Evolutionary conservation across 2,797 vertebrate genomes (phyloP).

Genomic region (Monodelphis domestica): DNA sequence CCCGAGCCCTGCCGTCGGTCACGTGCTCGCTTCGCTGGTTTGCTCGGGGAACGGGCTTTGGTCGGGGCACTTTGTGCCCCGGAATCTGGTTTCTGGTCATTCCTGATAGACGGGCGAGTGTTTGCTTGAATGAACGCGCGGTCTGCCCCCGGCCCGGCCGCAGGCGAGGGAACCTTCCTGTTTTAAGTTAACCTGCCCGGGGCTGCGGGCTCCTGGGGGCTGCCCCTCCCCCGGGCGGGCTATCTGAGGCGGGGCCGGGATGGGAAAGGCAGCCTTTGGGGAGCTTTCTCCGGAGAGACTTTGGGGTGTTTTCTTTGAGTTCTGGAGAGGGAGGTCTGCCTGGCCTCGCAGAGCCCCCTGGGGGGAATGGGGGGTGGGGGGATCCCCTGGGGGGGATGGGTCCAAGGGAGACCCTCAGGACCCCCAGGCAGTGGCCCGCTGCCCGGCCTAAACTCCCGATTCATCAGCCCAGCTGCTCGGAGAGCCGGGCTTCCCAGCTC

Average conservation of each 20-base stretch:
- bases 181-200: no score
- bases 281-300: background rate
- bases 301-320: background rate
- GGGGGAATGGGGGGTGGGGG: background rate
- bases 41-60: background rate
- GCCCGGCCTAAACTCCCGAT: background rate
- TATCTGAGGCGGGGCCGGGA: no score
- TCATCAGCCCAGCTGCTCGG: background rate
- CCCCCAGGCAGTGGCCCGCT: no score
- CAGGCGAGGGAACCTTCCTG: no score
- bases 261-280: no score
- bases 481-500: background rate
- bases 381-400: background rate
- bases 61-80: slow-evolving; percentile 1
- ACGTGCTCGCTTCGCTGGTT: background rate
- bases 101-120: no score
- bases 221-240: no score
- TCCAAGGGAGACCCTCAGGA: no score
- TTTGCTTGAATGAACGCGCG: no score
- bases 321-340: background rate
- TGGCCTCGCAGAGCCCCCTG: background rate
- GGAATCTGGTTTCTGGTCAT: slow-evolving; percentile 33
- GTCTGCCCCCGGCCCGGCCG: no score
- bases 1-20: background rate
- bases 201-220: no score